A percentile compares a stretch with the other conserved stretches of the same genome.
Evolutionary conservation across 2,797 vertebrate species (phyloP).

Genomic region (Pantherophis vulpinus): DNA sequence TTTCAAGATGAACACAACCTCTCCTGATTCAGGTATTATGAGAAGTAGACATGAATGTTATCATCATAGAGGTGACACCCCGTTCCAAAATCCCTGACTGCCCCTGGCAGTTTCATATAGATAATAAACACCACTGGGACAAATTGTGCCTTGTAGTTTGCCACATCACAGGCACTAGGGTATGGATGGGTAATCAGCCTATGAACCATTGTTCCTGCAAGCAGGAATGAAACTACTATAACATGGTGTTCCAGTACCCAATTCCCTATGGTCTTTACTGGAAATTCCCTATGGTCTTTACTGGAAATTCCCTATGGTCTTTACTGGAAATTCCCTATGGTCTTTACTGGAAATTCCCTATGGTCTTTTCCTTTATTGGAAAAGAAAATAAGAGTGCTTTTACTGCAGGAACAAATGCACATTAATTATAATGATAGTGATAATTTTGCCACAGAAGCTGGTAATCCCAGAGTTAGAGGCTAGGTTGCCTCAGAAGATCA

Average conservation of each 20-base stretch:
- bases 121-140: background rate
- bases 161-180: background rate
- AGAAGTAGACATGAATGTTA: background rate
- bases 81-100: background rate
- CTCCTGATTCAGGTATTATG: background rate
- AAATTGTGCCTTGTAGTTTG: background rate
- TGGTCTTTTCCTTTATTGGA: background rate
- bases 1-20: background rate
- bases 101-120: background rate
- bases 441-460: background rate
- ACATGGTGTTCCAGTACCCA: background rate
- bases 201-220: background rate
- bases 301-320: background rate
- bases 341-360: background rate
- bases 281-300: background rate
- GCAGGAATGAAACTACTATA: background rate
- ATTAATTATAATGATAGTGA: background rate
- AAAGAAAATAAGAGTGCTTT: background rate
- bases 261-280: background rate
- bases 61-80: background rate
- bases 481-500: background rate
- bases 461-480: background rate
- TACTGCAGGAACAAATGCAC: background rate
- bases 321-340: too few relatives aligned
- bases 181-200: background rate